These are phyloP conservation scores for Campoplex capitator DNA, from an alignment of 2,888 invertebrate genomes.

Conservation along the genomic window DNA sequence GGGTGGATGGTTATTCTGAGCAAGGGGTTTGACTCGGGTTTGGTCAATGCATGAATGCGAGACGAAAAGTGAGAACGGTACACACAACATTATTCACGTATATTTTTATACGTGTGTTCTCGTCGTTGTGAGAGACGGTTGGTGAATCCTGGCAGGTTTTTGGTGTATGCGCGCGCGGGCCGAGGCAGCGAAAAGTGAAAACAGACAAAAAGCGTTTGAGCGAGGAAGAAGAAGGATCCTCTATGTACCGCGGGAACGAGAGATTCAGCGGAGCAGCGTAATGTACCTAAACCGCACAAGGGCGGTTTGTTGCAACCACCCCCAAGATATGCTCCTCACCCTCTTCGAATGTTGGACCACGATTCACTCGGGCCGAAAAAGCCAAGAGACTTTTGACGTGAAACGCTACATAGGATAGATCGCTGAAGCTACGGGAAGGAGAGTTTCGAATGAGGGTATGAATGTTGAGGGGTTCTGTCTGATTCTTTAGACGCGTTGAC, in stretches of 20 bases:
- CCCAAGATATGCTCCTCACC: background rate
- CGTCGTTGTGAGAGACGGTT: constrained; percentile 1
- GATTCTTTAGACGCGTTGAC: constrained; percentile 69
- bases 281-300: constrained; percentile 68
- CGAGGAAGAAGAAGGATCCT: constrained; percentile 50
- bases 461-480: constrained; percentile 29
- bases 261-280: constrained; percentile 61
- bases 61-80: constrained; percentile 54
- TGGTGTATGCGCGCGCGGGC: background rate
- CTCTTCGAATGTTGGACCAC: constrained; percentile 39
- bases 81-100: constrained; percentile 6
- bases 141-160: constrained; percentile 2
- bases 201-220: constrained; percentile 65
- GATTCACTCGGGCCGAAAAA: constrained; percentile 63
- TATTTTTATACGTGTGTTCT: background rate
- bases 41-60: constrained; percentile 66
- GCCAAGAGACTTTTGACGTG: constrained; percentile 67
- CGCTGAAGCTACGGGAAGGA: constrained; percentile 9
- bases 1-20: constrained; percentile 43
- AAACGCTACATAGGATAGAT: constrained; percentile 44
- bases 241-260: constrained; percentile 31
- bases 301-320: constrained; percentile 48
- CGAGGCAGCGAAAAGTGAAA: constrained; percentile 64
- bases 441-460: constrained; percentile 35
- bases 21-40: constrained; percentile 59